Base-by-base conservation (phyloP, 2,797 vertebrate genomes). In the Platyrinchus mystaceus region DNA sequence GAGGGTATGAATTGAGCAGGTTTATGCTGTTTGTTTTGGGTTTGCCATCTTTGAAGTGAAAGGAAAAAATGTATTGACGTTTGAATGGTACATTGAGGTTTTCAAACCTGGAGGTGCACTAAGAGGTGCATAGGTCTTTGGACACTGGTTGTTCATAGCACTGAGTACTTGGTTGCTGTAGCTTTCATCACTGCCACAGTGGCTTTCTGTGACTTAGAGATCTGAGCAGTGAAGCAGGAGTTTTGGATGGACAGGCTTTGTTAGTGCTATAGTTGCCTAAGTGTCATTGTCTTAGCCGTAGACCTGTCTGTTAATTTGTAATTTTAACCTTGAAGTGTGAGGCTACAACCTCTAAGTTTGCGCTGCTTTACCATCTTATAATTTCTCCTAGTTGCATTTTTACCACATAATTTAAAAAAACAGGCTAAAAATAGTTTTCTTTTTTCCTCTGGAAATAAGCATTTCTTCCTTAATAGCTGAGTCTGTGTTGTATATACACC, bases 41-140 rank as follows among this genome's bases (percentile, higher is more conserved):
- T 15, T 26, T 62, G 69, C 62, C 24, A 44, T 2, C 17, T 55
- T 84, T 52, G 36, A 73, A 50, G 3, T 64, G 39, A 47, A 60
- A 90, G 46, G 34, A 80, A 83, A 7, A 34, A 4, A 8, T 23
- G 2, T 8, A 5, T 53, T 43, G 67, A 52, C 28, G 43, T 77
- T 68, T 46, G 75, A 89, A 63, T 0, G 5, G 20, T 30, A 34
- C 27, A 3, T 8, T 30, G 73, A 68, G 21, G 30, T 84, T 91
- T 91, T 66, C 39, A 37, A 36, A 73, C 36, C 19, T 62, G 53
- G 74, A 77, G 21, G 36, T 30, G 19, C 5, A 2, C 11, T 13
- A 1, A 89, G 32, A 44, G 52, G 15, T 12, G 2, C 1, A 1
- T 6, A 7, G 7, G 2, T 36, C 11, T 74, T 75, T 43, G 32